A percentile compares a stretch with the other conserved stretches of the same genome.
Conservation (phyloP, 2,797 vertebrate species). For the Etheostoma perlongum region DNA sequence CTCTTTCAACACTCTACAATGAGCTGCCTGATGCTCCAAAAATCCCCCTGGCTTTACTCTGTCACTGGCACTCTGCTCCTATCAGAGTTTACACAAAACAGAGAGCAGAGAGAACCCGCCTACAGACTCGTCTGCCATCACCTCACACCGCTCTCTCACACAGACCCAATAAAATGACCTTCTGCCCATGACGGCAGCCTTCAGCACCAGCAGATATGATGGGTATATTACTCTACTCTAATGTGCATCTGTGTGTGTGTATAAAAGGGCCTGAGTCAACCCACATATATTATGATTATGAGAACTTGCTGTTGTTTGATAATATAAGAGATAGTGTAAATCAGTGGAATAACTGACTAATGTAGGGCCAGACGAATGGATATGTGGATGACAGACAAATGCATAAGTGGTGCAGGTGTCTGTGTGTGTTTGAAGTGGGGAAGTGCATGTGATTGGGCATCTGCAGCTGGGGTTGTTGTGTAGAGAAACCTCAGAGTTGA, state of each 20-base stretch:
- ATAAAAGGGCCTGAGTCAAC: slow-evolving; percentile 26
- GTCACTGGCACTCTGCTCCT: slow-evolving; percentile 47
- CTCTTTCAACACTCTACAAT: slow-evolving; percentile 16
- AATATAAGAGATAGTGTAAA: slow-evolving; percentile 48
- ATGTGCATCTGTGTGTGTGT: slow-evolving; percentile 37
- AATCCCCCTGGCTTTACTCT: slow-evolving; percentile 50
- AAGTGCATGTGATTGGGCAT: slow-evolving; percentile 18
- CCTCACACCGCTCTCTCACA: slow-evolving; percentile 42
- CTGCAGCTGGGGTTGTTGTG: slow-evolving; percentile 20
- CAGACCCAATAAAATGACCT: slow-evolving; percentile 63
- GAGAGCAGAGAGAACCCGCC: slow-evolving; percentile 40
- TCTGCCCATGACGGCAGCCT: slow-evolving; percentile 73
- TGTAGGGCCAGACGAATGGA: slow-evolving; percentile 51
- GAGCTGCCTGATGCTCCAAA: slow-evolving; percentile 18
- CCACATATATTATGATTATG: slow-evolving; percentile 54
- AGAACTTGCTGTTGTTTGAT: slow-evolving; percentile 66
- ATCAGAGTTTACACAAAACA: slow-evolving; percentile 56
- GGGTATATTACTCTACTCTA: slow-evolving; percentile 49
- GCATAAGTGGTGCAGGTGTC: slow-evolving; percentile 2
- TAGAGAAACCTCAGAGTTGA: slow-evolving; percentile 12
- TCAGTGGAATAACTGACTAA: slow-evolving; percentile 52
- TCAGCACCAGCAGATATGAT: slow-evolving; percentile 78
- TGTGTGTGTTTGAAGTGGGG: slow-evolving; percentile 17
- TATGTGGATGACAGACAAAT: slow-evolving; percentile 59
- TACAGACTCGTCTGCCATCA: slow-evolving; percentile 66